Base-by-base conservation (phyloP, 2,888 invertebrate genomes). In the Heliconius cydno region DNA sequence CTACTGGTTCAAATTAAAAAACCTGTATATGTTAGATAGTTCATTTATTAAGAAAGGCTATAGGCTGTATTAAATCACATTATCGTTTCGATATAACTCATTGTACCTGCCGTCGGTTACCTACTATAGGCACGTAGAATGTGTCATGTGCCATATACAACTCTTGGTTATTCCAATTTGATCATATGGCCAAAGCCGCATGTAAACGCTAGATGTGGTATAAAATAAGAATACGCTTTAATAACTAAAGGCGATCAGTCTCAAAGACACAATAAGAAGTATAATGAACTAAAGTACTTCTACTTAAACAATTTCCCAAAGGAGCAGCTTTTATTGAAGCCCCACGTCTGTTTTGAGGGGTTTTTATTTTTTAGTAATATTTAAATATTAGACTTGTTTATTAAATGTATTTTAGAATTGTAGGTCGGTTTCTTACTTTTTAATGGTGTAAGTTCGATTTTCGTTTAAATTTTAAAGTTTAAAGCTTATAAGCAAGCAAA, bases 241-340 rank as follows among this genome's bases (percentile, higher is more conserved):
- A 75, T 30, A 72, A 65, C 60, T 28, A 75, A 75, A 41, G 63
- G 25, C 63, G 34, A 75, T 65, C 72, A 28, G 28, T 28, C 12
- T 30, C 13, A 65, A 41, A 71, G 73, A 71, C 79, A 77, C 63
- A 77, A 77, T 79, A 75, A 66, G 74, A 19, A 63, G 57, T 28
- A 78, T 74, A 79, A 81, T 80, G 81, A 80, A 74, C 71, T 57
- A 74, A 76, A 25, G 41, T 15, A 70, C 41, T 67, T 38, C 70
- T 70, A 63, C 65, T 77, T 41, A 73, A 67, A 63, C 78, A 71
- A 81, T 82, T 82, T 82, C 82, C 82, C 82, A 41, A 15, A 72
- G 68, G 81, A 41, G 1, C 46, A 25, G 60, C 38, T 75, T 75
- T 75, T 79, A 60, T 79, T 30, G 60, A 28, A 68, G 41, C 41